Percentiles rank a stretch among this genome's conserved stretches.
Evolutionary conservation across 2,797 vertebrate species (phyloP).

Genomic region (Pseudocheirus occidentalis): DNA sequence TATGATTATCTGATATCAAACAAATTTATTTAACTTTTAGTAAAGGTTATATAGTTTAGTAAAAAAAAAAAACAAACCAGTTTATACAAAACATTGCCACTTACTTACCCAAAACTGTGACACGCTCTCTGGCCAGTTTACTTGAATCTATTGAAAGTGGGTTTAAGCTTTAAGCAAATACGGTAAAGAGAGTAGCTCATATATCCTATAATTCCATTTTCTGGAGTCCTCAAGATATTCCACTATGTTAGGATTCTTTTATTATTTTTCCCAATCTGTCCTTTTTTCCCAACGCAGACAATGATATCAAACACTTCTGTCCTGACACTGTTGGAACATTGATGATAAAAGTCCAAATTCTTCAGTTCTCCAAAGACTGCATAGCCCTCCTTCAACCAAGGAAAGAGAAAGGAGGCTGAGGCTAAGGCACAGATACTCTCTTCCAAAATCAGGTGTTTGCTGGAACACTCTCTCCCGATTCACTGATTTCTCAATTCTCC

Average conservation of each 20-base stretch:
- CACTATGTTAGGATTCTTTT: neutral
- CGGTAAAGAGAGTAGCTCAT: neutral
- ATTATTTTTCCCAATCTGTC: neutral
- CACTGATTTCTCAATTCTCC: neutral
- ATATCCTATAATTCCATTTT: neutral
- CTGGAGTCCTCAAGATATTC: neutral
- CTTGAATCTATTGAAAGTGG: neutral
- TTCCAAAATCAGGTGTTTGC: neutral
- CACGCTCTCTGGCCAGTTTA: neutral
- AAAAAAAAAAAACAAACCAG: neutral
- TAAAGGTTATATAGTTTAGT: neutral
- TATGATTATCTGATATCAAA: neutral
- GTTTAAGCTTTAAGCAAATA: neutral
- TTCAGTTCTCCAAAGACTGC: neutral
- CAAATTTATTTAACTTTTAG: neutral
- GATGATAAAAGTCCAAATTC: neutral
- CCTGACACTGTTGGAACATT: neutral
- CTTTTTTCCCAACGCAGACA: neutral
- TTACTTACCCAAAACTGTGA: neutral
- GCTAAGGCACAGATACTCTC: neutral
- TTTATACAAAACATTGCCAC: neutral
- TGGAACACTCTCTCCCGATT: neutral
- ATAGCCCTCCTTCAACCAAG: neutral
- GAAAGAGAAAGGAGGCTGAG: neutral
- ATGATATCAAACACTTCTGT: neutral